Base-by-base conservation (phyloP, 2,888 invertebrate genomes). In the Ectemnius cavifrons region DNA sequence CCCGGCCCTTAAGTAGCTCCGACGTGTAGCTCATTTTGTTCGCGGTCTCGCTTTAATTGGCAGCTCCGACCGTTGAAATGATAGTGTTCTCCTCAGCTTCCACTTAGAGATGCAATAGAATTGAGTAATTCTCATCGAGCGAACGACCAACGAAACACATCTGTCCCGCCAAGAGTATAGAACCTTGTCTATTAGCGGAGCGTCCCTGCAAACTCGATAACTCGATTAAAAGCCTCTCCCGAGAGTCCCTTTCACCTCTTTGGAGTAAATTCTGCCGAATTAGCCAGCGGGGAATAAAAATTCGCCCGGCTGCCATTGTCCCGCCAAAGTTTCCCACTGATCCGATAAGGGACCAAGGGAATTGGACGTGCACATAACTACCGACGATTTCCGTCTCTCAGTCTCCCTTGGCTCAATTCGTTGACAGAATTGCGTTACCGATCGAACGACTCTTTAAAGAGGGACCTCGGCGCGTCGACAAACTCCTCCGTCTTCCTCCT, bases 401-500 rank as follows among this genome's bases (percentile, higher is more conserved):
- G 8, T 27, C 27, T 11, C 16, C 20, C 5, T 16, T 37, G 28
- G 6, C 59, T 63, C 37, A 11, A 71, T 66, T 57, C 63, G 61
- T 37, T 27, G 6, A 23, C 57, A 13, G 66, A 74, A 69, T 69
- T 61, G 49, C 65, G 65, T 67, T 71, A 61, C 66, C 47, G 68
- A 14, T 20, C 65, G 56, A 61, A 61, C 56, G 47, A 47, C 57
- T 46, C 28, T 37, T 37, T 49, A 16, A 65, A 56, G 49, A 62
- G 60, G 47, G 70, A 71, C 73, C 66, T 72, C 65, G 63, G 67
- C 45, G 46, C 11, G 46, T 46, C 63, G 61, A 63, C 47, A 59
- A 73, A 73, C 64, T 71, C 61, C 63, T 67, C 47, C 57, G 52
- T 67, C 68, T 62, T 62, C 27, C 63, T 65, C 1, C 37, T 37